Evolutionary conservation across 1,140 invertebrate species (phyloP).

Genomic region (Catajapyx aquilonaris): DNA sequence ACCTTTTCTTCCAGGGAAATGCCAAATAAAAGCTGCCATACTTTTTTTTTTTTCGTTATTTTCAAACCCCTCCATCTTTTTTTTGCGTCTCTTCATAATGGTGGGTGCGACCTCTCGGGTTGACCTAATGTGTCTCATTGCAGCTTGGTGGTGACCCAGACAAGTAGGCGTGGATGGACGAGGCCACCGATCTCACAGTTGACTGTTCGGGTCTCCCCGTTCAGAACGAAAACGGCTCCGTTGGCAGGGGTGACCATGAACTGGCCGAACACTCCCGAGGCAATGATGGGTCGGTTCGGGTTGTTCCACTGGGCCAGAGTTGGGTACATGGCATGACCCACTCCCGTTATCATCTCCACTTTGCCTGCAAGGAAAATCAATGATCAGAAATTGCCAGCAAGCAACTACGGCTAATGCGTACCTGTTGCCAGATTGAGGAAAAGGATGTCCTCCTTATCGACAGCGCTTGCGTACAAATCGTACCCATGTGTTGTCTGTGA

Average conservation of each 20-base stretch:
- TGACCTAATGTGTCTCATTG: too few species aligned
- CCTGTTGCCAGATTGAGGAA: constrained; percentile 51
- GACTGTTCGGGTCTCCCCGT: constrained; percentile 46
- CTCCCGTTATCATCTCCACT: constrained; percentile 57
- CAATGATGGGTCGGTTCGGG: constrained; percentile 41
- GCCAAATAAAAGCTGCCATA: too few species aligned
- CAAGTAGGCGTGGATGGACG: constrained; percentile 36
- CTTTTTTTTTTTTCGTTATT: too few species aligned
- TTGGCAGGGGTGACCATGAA: constrained; percentile 52
- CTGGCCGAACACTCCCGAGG: constrained; percentile 47
- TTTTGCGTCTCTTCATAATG: too few species aligned
- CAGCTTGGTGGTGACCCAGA: constrained; percentile 32
- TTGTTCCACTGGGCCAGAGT: constrained; percentile 39
- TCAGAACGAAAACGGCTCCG: constrained; percentile 48
- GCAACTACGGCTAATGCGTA: constrained; percentile 13
- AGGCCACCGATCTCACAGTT: constrained; percentile 55
- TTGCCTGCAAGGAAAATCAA: constrained; percentile 28
- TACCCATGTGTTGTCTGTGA: constrained; percentile 51
- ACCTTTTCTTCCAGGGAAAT: too few species aligned
- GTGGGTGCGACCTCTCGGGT: too few species aligned
- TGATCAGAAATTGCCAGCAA: neutral
- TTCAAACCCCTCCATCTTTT: too few species aligned
- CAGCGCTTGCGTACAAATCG: constrained; percentile 49
- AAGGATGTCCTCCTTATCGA: constrained; percentile 50
- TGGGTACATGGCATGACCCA: constrained; percentile 35